Conservation (phyloP, 2,797 vertebrate species). For the Sebastes glaucus region DNA sequence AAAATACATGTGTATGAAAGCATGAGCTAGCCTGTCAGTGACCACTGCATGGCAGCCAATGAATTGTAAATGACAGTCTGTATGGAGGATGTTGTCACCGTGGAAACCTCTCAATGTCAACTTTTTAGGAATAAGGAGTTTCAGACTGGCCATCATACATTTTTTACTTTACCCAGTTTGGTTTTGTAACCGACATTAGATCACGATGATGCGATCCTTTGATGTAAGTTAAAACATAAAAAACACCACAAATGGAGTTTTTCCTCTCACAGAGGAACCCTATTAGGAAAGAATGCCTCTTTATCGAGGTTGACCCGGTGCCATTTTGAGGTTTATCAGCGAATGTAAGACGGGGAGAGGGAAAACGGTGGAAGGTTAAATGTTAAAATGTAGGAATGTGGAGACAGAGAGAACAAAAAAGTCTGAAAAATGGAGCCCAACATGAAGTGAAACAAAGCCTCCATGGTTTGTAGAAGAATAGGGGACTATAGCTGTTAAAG, state of each 20-base stretch:
- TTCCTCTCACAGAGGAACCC: neutral
- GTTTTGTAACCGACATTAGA: neutral
- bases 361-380: slow-evolving; percentile 49
- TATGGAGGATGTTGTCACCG: slow-evolving; percentile 7
- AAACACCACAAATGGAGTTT: neutral
- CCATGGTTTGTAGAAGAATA: slow-evolving; percentile 20
- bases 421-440: neutral
- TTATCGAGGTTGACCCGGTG: slow-evolving; percentile 51
- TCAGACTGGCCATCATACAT: neutral
- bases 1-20: slow-evolving; percentile 42
- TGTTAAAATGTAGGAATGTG: slow-evolving; percentile 62
- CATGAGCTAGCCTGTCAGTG: slow-evolving; percentile 26
- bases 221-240: neutral
- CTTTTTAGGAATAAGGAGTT: neutral
- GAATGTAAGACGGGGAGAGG: slow-evolving; percentile 19
- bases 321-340: slow-evolving; percentile 54
- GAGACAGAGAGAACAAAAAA: slow-evolving; percentile 22
- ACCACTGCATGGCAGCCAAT: slow-evolving; percentile 7
- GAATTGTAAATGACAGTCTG: slow-evolving; percentile 20
- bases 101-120: slow-evolving; percentile 15
- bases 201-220: neutral
- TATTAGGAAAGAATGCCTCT: slow-evolving; percentile 51
- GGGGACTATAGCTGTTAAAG: neutral
- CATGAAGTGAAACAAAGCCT: slow-evolving; percentile 40
- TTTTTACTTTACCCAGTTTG: neutral